Percentiles rank a stretch among this genome's conserved stretches.
Conservation (phyloP, 2,113 vertebrate species). For the Lophura nycthemera region DNA sequence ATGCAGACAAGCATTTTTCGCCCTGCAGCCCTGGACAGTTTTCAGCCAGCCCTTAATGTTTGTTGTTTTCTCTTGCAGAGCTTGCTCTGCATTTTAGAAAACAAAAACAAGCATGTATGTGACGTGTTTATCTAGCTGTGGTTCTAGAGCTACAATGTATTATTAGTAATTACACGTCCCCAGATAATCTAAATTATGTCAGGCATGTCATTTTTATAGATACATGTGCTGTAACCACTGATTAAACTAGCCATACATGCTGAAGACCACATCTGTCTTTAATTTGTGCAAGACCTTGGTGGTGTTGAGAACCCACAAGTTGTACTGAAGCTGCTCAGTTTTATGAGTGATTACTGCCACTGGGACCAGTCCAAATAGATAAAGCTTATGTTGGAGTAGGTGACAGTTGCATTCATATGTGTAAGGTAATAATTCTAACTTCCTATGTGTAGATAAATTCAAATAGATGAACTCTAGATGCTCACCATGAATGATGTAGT, state of each 20-base stretch:
- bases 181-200: background rate
- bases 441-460: background rate
- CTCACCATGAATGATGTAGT: background rate
- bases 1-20: background rate
- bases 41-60: background rate
- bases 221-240: background rate
- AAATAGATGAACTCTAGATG: background rate
- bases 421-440: background rate
- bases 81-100: background rate
- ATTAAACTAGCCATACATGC: background rate
- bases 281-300: background rate
- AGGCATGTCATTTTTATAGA: background rate
- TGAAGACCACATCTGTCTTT: background rate
- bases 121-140: background rate
- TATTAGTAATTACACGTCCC: background rate
- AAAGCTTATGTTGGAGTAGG: background rate
- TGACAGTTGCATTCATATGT: background rate
- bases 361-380: background rate
- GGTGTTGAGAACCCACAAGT: background rate
- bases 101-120: rapidly evolving
- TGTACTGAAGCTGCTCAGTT: background rate
- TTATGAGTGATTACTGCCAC: background rate
- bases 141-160: background rate
- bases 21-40: background rate
- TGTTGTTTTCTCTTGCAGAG: background rate